Base-by-base conservation (phyloP, 2,888 invertebrate species). In the Amphipoea oculea region DNA sequence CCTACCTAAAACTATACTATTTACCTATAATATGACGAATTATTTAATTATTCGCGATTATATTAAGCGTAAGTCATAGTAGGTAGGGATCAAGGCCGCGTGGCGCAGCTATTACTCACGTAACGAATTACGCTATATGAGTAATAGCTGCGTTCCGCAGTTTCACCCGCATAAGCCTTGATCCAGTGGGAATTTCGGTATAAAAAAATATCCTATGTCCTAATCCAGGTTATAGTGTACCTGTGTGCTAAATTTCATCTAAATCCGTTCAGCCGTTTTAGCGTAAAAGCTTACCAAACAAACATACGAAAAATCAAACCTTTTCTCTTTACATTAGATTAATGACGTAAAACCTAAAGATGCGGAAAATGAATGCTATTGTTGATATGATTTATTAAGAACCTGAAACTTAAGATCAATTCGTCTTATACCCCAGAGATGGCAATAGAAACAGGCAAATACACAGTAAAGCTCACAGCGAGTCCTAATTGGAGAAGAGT, bases 361-460 rank as follows among this genome's bases (percentile, higher is more conserved):
- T 76, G 63, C 29, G 40, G 57, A 67, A 60, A 57, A 40, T 11
- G 5, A 65, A 70, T 17, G n/a, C 48, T 54, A 29, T 42, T 23
- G 36, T 36, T 81, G 60, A 73, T 29, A 20, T 40, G 48, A 63
- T 40, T 36, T 45, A 45, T 45, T 45, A 29, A 48, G 29, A 83
- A 83, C 23, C 17, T 62, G 5, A 40, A 74, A 45, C 36, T 70
- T 23, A 7, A 70, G 42, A 82, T 74, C 63, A 69, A 70, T 73
- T 57, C 29, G 20, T 20, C 14, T 45, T 60, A 68, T 62, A 57
- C 7, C 36, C 2, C 23, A 36, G 14, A 51, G 1, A 23, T 51
- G 36, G 23, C 36, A 23, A 70, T 36, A 36, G 12, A 7, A 36
- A 23, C 29, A 14, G 36, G 23, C 4, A 4, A 36, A 69, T 23